Base-by-base conservation (phyloP, 2,113 vertebrate species). In the Corythornis madagascariensis region DNA sequence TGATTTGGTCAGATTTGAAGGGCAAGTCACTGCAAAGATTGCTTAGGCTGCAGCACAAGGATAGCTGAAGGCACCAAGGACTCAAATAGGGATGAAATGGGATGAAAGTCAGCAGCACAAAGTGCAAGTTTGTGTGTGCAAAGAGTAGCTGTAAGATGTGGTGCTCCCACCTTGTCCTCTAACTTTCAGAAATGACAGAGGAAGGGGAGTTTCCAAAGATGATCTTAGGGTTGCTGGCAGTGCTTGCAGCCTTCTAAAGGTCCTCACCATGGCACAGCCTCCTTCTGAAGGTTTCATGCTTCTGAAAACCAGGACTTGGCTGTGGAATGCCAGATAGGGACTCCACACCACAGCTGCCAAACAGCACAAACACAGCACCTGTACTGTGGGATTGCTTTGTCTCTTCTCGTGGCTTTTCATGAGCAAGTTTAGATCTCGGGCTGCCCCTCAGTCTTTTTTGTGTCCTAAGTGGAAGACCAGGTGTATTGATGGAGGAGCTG, bases 401-500 rank as follows among this genome's bases (percentile, higher is more conserved):
- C 35, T 81, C 35, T 69, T 57, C 77, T 77, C 6, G 1, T 20
- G 42, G 56, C 12, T 83, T 74, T 74, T 90, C 33, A 26, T 8
- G 26, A 47, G 11, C 22, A 35, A 1, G 0, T 66, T 86, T 47
- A 47, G 47, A 55, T 25, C 28, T 64, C 0, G 0, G 9, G 17
- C 35, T 35, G 64, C 42, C 5, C 6, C 17, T 85, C 8, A 16
- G 40, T 47, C 35, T 90, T 64, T 3, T 0, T 20, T 20, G 21
- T 12, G 24, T 13, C 25, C 3, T 38, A 63, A 47, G 19, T 33
- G 29, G 28, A 81, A 74, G 42, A 55, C 0, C 11, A 76, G 9
- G 16, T 33, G 3, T 5, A 8, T 26, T 42, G 53, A 48, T 3
- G 3, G 38, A 67, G 33, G 40, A 88, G 33, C 48, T 78, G 38